Conservation (phyloP, 2,888 invertebrate species). For the Tachina fera region DNA sequence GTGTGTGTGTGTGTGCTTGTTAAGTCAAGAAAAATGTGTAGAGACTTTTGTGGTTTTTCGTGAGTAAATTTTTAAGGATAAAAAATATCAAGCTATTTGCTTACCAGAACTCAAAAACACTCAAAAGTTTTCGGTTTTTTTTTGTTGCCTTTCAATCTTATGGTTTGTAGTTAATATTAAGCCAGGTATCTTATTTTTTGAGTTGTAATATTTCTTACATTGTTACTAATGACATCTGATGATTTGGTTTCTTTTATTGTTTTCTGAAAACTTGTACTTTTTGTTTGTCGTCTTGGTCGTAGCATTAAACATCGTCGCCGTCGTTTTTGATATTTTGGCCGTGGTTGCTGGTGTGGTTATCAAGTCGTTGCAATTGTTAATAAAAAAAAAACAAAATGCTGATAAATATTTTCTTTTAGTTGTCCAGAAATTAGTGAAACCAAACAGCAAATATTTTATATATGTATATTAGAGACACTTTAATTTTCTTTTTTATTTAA, state of each 20-base stretch:
- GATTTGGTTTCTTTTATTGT: constrained; percentile 18
- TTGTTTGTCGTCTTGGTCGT: constrained; percentile 28
- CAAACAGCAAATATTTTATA: neutral
- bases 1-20: neutral
- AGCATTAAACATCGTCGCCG: constrained; percentile 44
- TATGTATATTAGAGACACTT: constrained; percentile 5
- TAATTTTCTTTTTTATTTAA: neutral
- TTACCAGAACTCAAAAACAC: constrained; percentile 69
- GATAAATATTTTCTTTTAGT: neutral
- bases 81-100: constrained; percentile 29
- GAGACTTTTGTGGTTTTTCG: constrained; percentile 24
- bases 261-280: constrained; percentile 38
- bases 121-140: constrained; percentile 43
- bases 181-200: neutral
- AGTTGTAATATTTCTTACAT: constrained; percentile 26
- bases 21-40: constrained; percentile 11
- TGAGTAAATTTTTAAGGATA: constrained; percentile 2
- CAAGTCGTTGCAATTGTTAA: constrained; percentile 45
- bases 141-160: neutral
- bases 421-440: neutral
- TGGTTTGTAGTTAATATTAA: constrained; percentile 14
- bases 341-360: constrained; percentile 45
- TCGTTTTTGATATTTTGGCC: constrained; percentile 34
- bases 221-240: constrained; percentile 23
- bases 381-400: neutral